These are phyloP conservation scores for Oreohelix idahoensis DNA, from an alignment of 1,140 invertebrate genomes.

Conservation along the genomic window DNA sequence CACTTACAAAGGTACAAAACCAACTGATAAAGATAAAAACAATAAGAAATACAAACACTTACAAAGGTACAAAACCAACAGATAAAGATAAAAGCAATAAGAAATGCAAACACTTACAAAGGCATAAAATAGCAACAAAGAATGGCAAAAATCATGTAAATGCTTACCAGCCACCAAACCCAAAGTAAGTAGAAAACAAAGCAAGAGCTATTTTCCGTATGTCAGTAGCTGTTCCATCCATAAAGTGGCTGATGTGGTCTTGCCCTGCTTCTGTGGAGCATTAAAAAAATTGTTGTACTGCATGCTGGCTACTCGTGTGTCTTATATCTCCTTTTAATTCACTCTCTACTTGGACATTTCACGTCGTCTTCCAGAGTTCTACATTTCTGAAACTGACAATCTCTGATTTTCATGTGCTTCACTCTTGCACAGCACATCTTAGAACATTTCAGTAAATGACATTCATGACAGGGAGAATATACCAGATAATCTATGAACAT, in stretches of 20 bases:
- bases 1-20: neutral
- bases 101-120: neutral
- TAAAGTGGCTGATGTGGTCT: conserved; percentile 17
- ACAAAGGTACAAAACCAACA: neutral
- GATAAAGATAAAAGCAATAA: neutral
- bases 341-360: no score
- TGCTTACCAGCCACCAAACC: conserved; percentile 34
- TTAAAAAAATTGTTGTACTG: neutral
- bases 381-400: no score
- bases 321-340: no score
- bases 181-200: conserved; percentile 15
- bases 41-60: no score
- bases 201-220: conserved; percentile 22
- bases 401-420: no score
- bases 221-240: conserved; percentile 1
- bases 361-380: no score
- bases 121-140: neutral
- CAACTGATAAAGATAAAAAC: no score
- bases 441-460: no score
- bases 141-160: neutral
- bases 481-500: no score
- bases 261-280: conserved; percentile 1
- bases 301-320: no score
- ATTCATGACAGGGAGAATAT: no score
- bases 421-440: no score